Percentiles rank a stretch among this genome's conserved stretches.
Evolutionary conservation across 2,888 invertebrate species (phyloP).

Genomic region (Cerastoderma edule): DNA sequence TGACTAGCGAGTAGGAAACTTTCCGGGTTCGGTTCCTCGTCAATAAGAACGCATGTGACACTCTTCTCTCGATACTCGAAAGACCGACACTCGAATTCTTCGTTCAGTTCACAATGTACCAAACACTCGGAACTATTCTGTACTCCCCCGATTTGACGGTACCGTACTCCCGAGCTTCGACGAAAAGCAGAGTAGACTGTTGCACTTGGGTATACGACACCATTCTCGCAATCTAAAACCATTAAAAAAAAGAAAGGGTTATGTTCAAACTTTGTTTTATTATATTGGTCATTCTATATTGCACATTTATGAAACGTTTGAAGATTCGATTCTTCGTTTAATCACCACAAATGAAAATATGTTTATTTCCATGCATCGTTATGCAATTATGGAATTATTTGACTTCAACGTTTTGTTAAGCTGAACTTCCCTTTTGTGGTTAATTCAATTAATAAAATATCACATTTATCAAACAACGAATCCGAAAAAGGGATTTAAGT

Average conservation of each 20-base stretch:
- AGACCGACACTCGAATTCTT: slow-evolving; percentile 7
- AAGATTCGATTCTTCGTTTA: too few species aligned
- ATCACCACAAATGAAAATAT: too few species aligned
- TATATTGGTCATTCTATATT: too few species aligned
- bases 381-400: too few species aligned
- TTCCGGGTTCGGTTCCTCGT: neutral
- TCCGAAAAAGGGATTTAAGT: too few species aligned
- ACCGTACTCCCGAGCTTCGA: neutral
- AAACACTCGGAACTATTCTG: neutral
- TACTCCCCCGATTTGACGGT: neutral
- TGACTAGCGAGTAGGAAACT: neutral
- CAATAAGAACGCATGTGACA: neutral
- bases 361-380: too few species aligned
- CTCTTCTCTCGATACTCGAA: slow-evolving; percentile 2
- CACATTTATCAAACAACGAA: too few species aligned
- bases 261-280: too few species aligned
- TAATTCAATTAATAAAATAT: too few species aligned
- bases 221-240: slow-evolving; percentile 11
- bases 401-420: too few species aligned
- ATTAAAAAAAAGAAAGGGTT: neutral
- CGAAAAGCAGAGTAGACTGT: neutral
- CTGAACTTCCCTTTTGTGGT: too few species aligned
- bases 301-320: too few species aligned
- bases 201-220: neutral
- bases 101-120: neutral